Conservation (phyloP, 2,888 invertebrate genomes). For the Xanthia togata region DNA sequence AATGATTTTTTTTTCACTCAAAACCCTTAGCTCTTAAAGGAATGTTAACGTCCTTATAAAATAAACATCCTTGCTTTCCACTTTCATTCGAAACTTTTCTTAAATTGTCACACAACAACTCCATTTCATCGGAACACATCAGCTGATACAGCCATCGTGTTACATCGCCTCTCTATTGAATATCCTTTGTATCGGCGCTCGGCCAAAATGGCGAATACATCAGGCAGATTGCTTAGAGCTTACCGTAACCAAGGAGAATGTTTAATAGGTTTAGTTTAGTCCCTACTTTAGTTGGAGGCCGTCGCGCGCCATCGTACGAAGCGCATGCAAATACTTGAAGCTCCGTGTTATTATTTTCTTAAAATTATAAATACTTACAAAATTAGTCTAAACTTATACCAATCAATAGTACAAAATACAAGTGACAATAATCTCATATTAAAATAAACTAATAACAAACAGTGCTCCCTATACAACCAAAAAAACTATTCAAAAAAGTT, state of each 20-base stretch:
- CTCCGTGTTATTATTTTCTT: no score
- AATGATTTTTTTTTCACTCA: neutral
- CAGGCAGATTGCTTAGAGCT: slow-evolving; percentile 48
- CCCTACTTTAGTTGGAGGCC: no score
- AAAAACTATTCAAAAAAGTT: no score
- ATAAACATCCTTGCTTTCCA: neutral
- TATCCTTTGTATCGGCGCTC: slow-evolving; percentile 35
- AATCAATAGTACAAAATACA: no score
- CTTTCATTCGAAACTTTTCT: neutral
- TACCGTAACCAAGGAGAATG: neutral
- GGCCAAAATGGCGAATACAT: slow-evolving; percentile 39
- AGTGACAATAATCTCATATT: no score
- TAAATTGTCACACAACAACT: neutral
- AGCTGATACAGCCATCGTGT: slow-evolving; percentile 6
- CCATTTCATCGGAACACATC: slow-evolving; percentile 11
- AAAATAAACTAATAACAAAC: no score
- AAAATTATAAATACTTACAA: no score
- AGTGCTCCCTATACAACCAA: no score
- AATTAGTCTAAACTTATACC: no score
- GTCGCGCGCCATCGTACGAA: no score
- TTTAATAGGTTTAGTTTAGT: neutral
- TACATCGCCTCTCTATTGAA: slow-evolving; percentile 29
- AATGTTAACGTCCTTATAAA: no score
- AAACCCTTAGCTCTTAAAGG: neutral
- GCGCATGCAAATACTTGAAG: no score